Evolutionary conservation across 2,888 invertebrate species (phyloP), one percentile per base, ranked within the genome.

Genomic region (Leptopilina syphax): DNA sequence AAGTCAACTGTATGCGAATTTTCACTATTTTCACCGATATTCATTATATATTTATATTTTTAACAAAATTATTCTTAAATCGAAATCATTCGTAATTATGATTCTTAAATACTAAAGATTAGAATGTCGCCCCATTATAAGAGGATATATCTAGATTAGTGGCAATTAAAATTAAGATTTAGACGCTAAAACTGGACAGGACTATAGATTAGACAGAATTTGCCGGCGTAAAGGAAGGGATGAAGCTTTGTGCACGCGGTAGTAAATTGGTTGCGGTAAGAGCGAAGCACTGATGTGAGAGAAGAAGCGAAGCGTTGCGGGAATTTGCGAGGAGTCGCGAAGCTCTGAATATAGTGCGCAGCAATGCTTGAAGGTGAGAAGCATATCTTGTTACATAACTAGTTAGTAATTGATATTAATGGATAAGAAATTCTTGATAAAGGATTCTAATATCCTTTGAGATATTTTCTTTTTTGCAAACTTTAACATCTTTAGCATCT

Each of bases 401-500:
- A 63, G 63, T 63, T 8, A 63, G 63, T 63, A 63, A 63, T 63
- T 63, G 63, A 63, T 63, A 63, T 63, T 63, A 63, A 63, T 63
- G 7, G 24, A 63, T 18, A 24, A 63, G 18, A 63, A 24, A 8
- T 63, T 63, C 3, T 8, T 2, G 3, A 24, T 63, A 8, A 7
- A 8, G 18, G 3, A 63, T 9, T 63, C 24, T 1, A 63, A 44
- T 4, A 44, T 44, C 8, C 7, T 5, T 41, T 41, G 6, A 5
- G 8, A 44, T 8, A 7, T 44, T 44, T 6, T 8, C 7, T 1
- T 44, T 44, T 5, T 44, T 44, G 7, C 44, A 44, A 44, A 44
- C 34, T 34, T 44, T 7, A 44, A 8, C 44, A 44, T 44, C 44
- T 44, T 44, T 34, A 34, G 34, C 34, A 34, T 34, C 34, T 34